A percentile compares a stretch with the other conserved stretches of the same genome.
Conservation (phyloP, 2,888 invertebrate genomes). For the Philopedon plagiatum region DNA sequence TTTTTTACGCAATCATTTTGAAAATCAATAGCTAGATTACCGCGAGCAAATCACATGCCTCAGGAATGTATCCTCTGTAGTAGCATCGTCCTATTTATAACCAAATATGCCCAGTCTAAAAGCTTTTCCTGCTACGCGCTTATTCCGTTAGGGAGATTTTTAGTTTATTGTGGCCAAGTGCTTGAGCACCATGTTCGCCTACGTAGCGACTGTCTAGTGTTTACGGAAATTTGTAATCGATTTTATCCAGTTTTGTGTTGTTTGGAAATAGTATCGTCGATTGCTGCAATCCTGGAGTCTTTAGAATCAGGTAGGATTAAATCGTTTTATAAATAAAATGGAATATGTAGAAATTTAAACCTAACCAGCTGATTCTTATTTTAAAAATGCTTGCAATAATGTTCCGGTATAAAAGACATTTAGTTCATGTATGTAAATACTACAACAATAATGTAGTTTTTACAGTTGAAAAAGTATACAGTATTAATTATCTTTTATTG, state of each 20-base stretch:
- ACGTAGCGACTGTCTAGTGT: slow-evolving; percentile 13
- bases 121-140: slow-evolving; percentile 10
- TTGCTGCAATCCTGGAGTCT: slow-evolving; percentile 33
- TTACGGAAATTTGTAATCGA: slow-evolving; percentile 5
- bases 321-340: background rate
- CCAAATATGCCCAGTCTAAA: slow-evolving; percentile 14
- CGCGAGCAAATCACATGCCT: too few relatives aligned
- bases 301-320: slow-evolving; percentile 23
- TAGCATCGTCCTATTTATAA: background rate
- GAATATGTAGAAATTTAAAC: too few relatives aligned
- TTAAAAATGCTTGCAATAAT: too few relatives aligned
- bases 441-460: too few relatives aligned
- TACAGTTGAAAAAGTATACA: too few relatives aligned
- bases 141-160: slow-evolving; percentile 23
- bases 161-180: slow-evolving; percentile 22
- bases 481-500: too few relatives aligned
- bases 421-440: too few relatives aligned
- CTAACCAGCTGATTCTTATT: background rate
- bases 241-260: background rate
- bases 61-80: too few relatives aligned
- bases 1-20: too few relatives aligned
- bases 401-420: too few relatives aligned
- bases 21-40: too few relatives aligned
- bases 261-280: background rate
- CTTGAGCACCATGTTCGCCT: slow-evolving; percentile 7